Evolutionary conservation across 2,888 invertebrate genomes (phyloP).

Genomic region (Thysanoteuthis rhombus): DNA sequence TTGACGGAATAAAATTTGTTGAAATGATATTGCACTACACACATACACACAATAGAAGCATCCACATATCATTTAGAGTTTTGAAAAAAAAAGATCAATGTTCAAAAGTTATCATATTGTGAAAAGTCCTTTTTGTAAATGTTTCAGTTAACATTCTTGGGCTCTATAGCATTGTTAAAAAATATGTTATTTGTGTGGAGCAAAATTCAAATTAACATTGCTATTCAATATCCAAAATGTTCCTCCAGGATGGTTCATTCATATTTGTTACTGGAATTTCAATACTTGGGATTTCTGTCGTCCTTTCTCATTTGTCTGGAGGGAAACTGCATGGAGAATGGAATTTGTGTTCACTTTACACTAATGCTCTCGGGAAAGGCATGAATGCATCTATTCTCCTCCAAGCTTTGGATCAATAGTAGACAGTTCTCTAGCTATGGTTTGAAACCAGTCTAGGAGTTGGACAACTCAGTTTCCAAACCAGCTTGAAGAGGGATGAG

Average conservation of each 20-base stretch:
- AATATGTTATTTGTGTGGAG: not conserved
- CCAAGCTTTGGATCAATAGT: too few species aligned
- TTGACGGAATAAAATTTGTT: not conserved
- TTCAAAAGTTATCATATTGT: not conserved
- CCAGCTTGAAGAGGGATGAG: too few species aligned
- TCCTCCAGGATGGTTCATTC: not conserved
- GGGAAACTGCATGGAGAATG: too few species aligned
- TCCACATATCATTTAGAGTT: not conserved
- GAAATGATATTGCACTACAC: not conserved
- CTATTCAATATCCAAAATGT: not conserved
- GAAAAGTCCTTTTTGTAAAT: not conserved
- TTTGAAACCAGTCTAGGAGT: too few species aligned
- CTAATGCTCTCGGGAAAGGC: too few species aligned
- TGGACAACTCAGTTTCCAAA: too few species aligned
- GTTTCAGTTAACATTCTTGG: not conserved
- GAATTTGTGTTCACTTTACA: too few species aligned
- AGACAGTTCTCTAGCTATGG: too few species aligned
- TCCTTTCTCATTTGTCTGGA: not conserved
- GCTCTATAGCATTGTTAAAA: not conserved
- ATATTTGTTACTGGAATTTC: not conserved
- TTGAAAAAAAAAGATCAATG: not conserved
- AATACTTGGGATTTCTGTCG: not conserved
- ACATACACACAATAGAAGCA: not conserved
- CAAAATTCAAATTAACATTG: not conserved
- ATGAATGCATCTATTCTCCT: too few species aligned